Percentiles rank a stretch among this genome's conserved stretches.
These are phyloP conservation scores for Drosophila sechellia DNA, from an alignment of 1,140 invertebrate genomes.

Conservation along the genomic window DNA sequence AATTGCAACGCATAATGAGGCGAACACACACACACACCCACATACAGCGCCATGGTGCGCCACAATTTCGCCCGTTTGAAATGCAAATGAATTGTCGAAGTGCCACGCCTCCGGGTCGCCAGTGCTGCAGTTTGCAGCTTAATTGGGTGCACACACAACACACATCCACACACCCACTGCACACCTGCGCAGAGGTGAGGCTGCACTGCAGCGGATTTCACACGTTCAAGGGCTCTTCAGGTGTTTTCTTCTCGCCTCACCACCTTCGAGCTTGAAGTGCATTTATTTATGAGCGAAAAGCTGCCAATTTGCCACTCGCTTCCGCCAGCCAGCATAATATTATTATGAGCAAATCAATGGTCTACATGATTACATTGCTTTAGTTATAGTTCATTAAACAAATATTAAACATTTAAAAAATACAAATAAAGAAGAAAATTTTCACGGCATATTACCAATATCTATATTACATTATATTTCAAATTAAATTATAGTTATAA, in stretches of 20 bases:
- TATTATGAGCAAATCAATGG: background rate
- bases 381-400: background rate
- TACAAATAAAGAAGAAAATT: no score
- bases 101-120: slow-evolving; percentile 57
- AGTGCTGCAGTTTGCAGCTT: slow-evolving; percentile 63
- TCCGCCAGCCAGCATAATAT: slow-evolving; percentile 27
- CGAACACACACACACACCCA: slow-evolving; percentile 35
- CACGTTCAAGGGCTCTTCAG: slow-evolving; percentile 43
- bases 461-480: no score
- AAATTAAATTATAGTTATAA: no score
- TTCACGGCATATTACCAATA: no score
- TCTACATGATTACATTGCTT: background rate
- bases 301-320: slow-evolving; percentile 20
- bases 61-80: slow-evolving; percentile 70
- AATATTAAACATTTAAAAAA: no score
- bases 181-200: slow-evolving; percentile 19
- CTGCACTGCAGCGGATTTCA: slow-evolving; percentile 30
- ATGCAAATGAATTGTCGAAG: slow-evolving; percentile 70
- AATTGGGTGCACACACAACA: slow-evolving; percentile 62
- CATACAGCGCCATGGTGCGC: slow-evolving; percentile 17
- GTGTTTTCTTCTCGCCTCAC: slow-evolving; percentile 6
- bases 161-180: slow-evolving; percentile 23
- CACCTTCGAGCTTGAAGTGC: slow-evolving; percentile 4
- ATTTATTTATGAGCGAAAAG: slow-evolving; percentile 37
- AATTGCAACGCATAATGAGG: slow-evolving; percentile 79